phyloP scores from a whole-genome alignment of 2,888 invertebrate species.

The Hypomecis punctinalis region DNA sequence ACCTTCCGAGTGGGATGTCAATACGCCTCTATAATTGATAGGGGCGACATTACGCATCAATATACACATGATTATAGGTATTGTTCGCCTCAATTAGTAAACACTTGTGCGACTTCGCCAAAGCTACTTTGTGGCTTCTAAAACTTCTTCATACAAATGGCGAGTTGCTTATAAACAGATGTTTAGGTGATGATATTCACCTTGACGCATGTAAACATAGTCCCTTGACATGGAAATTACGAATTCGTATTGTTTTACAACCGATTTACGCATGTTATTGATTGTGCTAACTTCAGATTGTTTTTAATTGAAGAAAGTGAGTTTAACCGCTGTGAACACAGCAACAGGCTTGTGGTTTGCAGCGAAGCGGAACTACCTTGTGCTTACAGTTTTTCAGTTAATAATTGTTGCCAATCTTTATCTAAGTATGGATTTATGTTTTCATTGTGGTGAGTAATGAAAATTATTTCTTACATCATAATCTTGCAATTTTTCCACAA shows the following conservation, averaged over 20 bases:
- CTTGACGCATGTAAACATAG: conserved; percentile 49
- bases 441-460: conserved; percentile 66
- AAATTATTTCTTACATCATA: background rate
- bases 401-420: conserved; percentile 8
- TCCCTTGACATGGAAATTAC: conserved; percentile 37
- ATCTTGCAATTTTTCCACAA: background rate
- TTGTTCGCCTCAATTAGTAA: conserved; percentile 25
- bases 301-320: conserved; percentile 54
- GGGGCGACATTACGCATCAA: conserved; percentile 46
- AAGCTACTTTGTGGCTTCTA: conserved; percentile 58
- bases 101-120: conserved; percentile 59
- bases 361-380: conserved; percentile 65
- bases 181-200: conserved; percentile 54
- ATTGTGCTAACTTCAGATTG: conserved; percentile 67
- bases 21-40: conserved; percentile 46
- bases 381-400: conserved; percentile 43
- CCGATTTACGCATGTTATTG: conserved; percentile 50
- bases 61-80: conserved; percentile 34
- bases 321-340: conserved; percentile 66
- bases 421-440: conserved; percentile 64
- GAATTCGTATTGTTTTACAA: conserved; percentile 49
- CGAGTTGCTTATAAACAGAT: conserved; percentile 43
- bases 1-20: conserved; percentile 38
- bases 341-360: conserved; percentile 68
- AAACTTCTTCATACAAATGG: conserved; percentile 7